Evolutionary conservation across 2,888 invertebrate genomes (phyloP).

Genomic region (Xylophagus ater): DNA sequence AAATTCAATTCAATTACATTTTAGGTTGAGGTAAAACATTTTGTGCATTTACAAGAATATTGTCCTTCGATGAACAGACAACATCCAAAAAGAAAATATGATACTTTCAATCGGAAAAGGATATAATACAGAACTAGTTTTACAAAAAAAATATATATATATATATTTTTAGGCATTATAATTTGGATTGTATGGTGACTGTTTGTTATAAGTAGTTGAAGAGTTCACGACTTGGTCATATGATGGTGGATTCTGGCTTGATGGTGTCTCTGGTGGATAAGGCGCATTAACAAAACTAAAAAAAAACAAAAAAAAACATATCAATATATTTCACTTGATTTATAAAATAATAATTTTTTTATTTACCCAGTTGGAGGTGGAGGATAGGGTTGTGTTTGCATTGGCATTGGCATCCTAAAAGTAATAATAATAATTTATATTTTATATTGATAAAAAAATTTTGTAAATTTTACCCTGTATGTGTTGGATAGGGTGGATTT

Average conservation of each 20-base stretch:
- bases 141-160: not conserved
- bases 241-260: conserved; percentile 16
- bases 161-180: conserved; percentile 11
- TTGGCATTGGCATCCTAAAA: not conserved
- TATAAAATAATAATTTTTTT: not conserved
- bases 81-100: not conserved
- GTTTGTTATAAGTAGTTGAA: conserved; percentile 14
- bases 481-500: conserved; percentile 6
- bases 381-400: not conserved
- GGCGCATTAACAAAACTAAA: conserved; percentile 3
- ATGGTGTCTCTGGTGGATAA: conserved; percentile 9
- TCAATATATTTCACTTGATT: not conserved
- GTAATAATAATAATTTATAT: not conserved
- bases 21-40: not conserved
- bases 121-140: not conserved
- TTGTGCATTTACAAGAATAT: not conserved
- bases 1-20: too few species aligned
- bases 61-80: conserved; percentile 2
- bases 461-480: conserved; percentile 7
- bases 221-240: conserved; percentile 18
- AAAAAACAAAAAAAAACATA: conserved; percentile 1
- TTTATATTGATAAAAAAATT: not conserved
- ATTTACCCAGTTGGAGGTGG: not conserved
- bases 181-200: conserved; percentile 18
- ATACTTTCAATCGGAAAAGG: not conserved